phyloP scores from a whole-genome alignment of 2,797 vertebrate genomes.

The Microchirus variegatus region DNA sequence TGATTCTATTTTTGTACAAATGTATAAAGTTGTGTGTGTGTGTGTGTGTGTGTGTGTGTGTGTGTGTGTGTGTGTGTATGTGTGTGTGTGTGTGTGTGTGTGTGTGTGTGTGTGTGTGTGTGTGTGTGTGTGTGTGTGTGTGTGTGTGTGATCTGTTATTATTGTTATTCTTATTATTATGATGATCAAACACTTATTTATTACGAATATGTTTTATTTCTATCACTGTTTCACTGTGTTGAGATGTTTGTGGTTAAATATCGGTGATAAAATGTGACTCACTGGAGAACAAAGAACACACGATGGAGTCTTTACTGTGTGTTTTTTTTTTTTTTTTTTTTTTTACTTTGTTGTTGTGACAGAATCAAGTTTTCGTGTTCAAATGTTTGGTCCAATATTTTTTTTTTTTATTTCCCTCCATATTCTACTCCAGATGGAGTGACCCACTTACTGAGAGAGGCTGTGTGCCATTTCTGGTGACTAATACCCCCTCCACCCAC shows the following conservation, averaged over 20 bases:
- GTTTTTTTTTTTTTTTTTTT: too few species aligned
- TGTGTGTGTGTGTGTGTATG: conserved; percentile 16
- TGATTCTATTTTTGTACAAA: conserved; percentile 88
- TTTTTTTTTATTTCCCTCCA: conserved; percentile 49
- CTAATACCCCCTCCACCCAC: conserved; percentile 77
- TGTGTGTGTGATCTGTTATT: conserved; percentile 25
- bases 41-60: conserved; percentile 16
- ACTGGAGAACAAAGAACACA: not conserved
- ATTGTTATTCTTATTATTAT: conserved; percentile 40
- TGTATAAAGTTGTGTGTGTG: conserved; percentile 46
- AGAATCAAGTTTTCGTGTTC: conserved; percentile 3
- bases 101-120: conserved; percentile 24
- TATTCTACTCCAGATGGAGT: conserved; percentile 72
- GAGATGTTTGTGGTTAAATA: conserved; percentile 49
- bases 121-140: conserved; percentile 21
- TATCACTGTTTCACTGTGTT: conserved; percentile 36
- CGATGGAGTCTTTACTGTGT: not conserved
- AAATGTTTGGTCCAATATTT: conserved; percentile 47
- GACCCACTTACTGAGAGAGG: conserved; percentile 69
- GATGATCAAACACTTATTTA: conserved; percentile 24
- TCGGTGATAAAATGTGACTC: conserved; percentile 25
- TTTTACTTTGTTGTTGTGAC: not conserved
- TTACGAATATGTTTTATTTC: conserved; percentile 32
- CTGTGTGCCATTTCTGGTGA: conserved; percentile 73
- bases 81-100: conserved; percentile 24